phyloP scores from a whole-genome alignment of 2,797 vertebrate genomes.

The Phoxinus dragarum region DNA sequence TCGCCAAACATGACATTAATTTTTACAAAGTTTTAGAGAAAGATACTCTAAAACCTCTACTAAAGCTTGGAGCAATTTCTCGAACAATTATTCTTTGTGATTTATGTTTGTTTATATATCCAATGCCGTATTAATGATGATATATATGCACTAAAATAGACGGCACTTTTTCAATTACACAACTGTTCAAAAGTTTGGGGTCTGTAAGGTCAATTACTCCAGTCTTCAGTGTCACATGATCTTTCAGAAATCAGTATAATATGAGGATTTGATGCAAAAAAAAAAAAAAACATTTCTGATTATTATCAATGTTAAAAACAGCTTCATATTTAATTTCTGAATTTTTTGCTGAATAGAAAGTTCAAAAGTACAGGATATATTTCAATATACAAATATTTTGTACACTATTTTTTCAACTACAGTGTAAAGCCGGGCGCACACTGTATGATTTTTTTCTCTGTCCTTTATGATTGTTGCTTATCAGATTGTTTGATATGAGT shows the following conservation, averaged over 20 bases:
- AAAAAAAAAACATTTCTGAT: neutral
- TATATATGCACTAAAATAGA: neutral
- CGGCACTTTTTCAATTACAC: neutral
- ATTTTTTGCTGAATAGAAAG: neutral
- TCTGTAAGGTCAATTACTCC: neutral
- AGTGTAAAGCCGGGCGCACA: neutral
- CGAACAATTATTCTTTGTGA: conserved; percentile 1
- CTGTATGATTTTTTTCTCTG: too few species aligned
- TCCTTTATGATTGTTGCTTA: conserved; percentile 8
- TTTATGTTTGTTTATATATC: conserved; percentile 5
- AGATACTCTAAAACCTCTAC: conserved; percentile 23
- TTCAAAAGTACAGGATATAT: neutral
- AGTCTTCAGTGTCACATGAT: conserved; percentile 14
- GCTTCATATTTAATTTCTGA: neutral
- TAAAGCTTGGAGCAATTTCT: conserved; percentile 18
- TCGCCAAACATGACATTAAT: conserved; percentile 24
- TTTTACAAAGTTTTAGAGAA: conserved; percentile 27
- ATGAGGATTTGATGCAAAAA: neutral
- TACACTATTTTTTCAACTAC: neutral
- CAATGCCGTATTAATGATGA: neutral
- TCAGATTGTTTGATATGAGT: neutral
- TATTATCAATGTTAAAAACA: neutral
- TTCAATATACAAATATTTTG: neutral
- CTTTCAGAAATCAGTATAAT: neutral
- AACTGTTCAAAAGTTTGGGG: neutral